Evolutionary conservation across 2,113 vertebrate genomes (phyloP).

Genomic region (Meles meles): DNA sequence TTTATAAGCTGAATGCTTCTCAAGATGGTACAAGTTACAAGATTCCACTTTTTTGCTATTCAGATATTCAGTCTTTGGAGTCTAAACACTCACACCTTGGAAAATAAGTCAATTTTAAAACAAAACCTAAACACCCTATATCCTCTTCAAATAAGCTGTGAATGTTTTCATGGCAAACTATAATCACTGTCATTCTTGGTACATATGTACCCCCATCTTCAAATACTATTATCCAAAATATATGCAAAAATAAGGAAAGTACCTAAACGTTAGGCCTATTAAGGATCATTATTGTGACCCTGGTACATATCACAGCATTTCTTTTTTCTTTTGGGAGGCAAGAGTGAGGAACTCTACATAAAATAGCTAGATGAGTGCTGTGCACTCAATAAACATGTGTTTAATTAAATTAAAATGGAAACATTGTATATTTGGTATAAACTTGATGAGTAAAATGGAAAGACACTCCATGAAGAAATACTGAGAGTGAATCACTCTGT

Average conservation of each 20-base stretch:
- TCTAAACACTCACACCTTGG: conserved; percentile 14
- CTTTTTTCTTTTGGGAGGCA: not conserved
- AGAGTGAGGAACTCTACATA: not conserved
- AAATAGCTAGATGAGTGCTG: not conserved
- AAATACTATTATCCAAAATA: not conserved
- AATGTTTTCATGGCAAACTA: not conserved
- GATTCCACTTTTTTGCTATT: conserved; percentile 10
- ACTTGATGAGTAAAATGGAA: not conserved
- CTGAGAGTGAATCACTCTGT: not conserved
- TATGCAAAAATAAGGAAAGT: not conserved
- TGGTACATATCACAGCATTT: not conserved
- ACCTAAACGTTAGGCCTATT: not conserved
- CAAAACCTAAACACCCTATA: not conserved
- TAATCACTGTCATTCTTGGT: not conserved
- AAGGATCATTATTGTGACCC: not conserved
- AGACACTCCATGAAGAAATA: not conserved
- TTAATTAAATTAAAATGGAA: not conserved
- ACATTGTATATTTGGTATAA: not conserved
- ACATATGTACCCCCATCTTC: not conserved
- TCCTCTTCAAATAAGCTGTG: not conserved
- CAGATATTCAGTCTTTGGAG: conserved; percentile 15
- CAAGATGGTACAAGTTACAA: conserved; percentile 50
- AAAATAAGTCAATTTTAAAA: conserved; percentile 46
- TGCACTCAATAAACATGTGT: not conserved
- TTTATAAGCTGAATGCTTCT: conserved; percentile 63